phyloP scores from a whole-genome alignment of 2,797 vertebrate genomes.

The Gymnoscopelus microlampas region DNA sequence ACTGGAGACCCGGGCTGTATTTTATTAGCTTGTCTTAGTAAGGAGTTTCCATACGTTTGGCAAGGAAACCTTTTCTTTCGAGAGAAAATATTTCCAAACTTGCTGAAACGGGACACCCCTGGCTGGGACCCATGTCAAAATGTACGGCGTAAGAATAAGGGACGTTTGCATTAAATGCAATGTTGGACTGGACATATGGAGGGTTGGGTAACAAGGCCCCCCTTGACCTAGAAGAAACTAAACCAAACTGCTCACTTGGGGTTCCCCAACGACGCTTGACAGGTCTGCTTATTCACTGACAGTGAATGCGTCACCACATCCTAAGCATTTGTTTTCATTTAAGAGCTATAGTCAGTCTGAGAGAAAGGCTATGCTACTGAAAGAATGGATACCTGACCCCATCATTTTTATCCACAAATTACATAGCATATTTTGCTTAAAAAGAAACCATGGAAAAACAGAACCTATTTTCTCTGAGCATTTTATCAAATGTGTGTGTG shows the following conservation, averaged over 20 bases:
- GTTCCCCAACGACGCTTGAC: constrained; percentile 20
- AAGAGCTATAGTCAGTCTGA: neutral
- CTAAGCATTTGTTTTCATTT: constrained; percentile 1
- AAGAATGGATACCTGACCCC: neutral
- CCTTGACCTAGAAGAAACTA: constrained; percentile 26
- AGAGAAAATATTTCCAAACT: constrained; percentile 34
- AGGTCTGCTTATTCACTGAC: constrained; percentile 13
- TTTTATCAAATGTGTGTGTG: neutral
- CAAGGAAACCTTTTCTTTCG: constrained; percentile 33
- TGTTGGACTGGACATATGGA: neutral
- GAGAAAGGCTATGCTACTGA: neutral
- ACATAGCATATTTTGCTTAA: neutral
- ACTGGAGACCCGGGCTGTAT: constrained; percentile 7
- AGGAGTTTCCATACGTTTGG: constrained; percentile 42
- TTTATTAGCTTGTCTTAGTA: constrained; percentile 39
- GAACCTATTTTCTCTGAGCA: neutral
- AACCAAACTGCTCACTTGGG: neutral
- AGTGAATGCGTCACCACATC: neutral
- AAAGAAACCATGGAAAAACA: constrained; percentile 1
- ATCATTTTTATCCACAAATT: neutral
- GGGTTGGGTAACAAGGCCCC: neutral
- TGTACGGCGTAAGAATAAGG: constrained; percentile 18
- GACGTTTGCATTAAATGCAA: constrained; percentile 15
- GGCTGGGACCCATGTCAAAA: constrained; percentile 21
- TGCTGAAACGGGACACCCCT: constrained; percentile 41